These are phyloP conservation scores for Drosophila nr. medialis DNA, from an alignment of 2,888 invertebrate genomes.

Conservation along the genomic window DNA sequence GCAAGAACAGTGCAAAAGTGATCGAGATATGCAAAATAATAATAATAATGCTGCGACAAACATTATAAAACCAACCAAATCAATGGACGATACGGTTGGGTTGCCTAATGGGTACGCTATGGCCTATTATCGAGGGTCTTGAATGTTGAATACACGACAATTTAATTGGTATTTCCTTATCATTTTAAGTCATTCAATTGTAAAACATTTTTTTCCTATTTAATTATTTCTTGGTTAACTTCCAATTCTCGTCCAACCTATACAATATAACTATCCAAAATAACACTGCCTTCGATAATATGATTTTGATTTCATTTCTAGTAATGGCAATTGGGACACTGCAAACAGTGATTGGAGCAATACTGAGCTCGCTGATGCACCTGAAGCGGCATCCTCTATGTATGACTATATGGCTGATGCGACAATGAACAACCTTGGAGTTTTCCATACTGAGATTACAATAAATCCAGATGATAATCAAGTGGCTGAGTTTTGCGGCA, in stretches of 20 bases:
- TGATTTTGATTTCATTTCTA: neutral
- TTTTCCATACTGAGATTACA: constrained; percentile 85
- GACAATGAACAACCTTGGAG: constrained; percentile 71
- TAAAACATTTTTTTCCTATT: neutral
- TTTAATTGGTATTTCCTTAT: neutral
- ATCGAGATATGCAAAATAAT: neutral
- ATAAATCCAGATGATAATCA: constrained; percentile 85
- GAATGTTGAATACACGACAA: neutral
- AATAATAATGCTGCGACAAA: neutral
- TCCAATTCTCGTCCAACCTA: neutral
- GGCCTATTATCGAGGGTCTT: neutral
- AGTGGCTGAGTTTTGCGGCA: constrained; percentile 86
- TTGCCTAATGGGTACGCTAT: constrained; percentile 7
- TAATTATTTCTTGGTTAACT: neutral
- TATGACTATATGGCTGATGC: constrained; percentile 75
- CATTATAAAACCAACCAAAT: neutral
- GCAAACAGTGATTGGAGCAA: neutral
- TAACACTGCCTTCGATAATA: too few species aligned
- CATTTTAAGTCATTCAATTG: neutral
- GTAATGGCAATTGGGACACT: constrained; percentile 17
- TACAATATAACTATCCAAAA: neutral
- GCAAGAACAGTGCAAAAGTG: constrained; percentile 84
- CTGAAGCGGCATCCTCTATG: constrained; percentile 20
- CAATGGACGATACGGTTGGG: neutral
- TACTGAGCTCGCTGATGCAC: constrained; percentile 22